These are phyloP conservation scores for Theocolax elegans DNA, from an alignment of 1,140 invertebrate species.

Conservation along the genomic window DNA sequence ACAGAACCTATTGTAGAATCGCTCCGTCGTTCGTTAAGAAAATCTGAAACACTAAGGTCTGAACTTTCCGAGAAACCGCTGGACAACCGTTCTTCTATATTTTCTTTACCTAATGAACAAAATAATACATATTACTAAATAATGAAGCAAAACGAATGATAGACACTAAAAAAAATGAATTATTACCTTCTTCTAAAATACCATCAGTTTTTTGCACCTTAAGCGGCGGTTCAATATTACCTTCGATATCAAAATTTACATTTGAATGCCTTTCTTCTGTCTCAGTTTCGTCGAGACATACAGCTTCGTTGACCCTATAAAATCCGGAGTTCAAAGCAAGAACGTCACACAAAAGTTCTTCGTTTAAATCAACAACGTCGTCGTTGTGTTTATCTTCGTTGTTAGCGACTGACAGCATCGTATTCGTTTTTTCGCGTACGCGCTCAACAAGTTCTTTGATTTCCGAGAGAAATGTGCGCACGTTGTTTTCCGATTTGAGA, in stretches of 20 bases:
- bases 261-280: conserved; percentile 7
- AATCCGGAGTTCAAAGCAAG: conserved; percentile 55
- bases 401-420: conserved; percentile 46
- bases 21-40: conserved; percentile 53
- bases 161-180: neutral
- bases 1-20: conserved; percentile 41
- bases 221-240: conserved; percentile 46
- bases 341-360: conserved; percentile 54
- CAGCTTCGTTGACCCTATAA: conserved; percentile 51
- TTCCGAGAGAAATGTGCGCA: conserved; percentile 55
- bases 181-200: conserved; percentile 45
- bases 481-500: conserved; percentile 60
- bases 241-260: conserved; percentile 23
- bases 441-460: conserved; percentile 56
- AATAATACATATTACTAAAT: neutral
- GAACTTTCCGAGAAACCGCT: conserved; percentile 56
- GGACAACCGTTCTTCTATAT: conserved; percentile 55
- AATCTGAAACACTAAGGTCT: conserved; percentile 55
- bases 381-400: conserved; percentile 45
- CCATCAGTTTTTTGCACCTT: conserved; percentile 52
- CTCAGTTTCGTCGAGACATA: conserved; percentile 40
- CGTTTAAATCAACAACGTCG: conserved; percentile 52
- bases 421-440: conserved; percentile 50
- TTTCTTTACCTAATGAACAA: conserved; percentile 48
- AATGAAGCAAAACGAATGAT: neutral